phyloP scores from a whole-genome alignment of 2,113 vertebrate species.

The Papio anubis region DNA sequence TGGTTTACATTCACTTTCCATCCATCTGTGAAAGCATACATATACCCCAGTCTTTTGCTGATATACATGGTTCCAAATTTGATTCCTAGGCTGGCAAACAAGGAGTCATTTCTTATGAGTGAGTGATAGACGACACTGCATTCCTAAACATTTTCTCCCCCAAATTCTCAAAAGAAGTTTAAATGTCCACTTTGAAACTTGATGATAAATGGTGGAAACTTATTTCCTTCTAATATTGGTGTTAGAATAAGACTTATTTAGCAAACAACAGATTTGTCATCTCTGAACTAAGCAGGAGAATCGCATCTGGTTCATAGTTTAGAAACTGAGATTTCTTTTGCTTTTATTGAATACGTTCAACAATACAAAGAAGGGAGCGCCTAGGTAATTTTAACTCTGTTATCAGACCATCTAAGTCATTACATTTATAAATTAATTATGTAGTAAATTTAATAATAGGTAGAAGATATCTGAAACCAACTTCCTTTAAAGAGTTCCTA shows the following conservation, averaged over 20 bases:
- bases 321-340: conserved; percentile 52
- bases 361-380: background rate
- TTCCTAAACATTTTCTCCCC: background rate
- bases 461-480: conserved; percentile 55
- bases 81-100: conserved; percentile 32
- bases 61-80: conserved; percentile 54
- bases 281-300: conserved; percentile 58
- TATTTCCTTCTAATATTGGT: conserved; percentile 45
- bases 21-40: conserved; percentile 29
- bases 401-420: conserved; percentile 6
- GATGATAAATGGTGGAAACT: conserved; percentile 27
- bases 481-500: conserved; percentile 60
- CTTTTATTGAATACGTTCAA: background rate
- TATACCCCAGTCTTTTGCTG: background rate
- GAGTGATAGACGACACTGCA: conserved; percentile 42
- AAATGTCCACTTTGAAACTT: conserved; percentile 60
- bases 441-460: conserved; percentile 58
- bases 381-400: background rate
- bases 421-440: conserved; percentile 53
- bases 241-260: conserved; percentile 52
- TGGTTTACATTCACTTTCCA: background rate
- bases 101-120: conserved; percentile 46
- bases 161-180: conserved; percentile 50
- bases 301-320: conserved; percentile 57
- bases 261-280: conserved; percentile 46